Conservation (phyloP, 2,888 invertebrate species). For the Rotaria magnacalcarata region DNA sequence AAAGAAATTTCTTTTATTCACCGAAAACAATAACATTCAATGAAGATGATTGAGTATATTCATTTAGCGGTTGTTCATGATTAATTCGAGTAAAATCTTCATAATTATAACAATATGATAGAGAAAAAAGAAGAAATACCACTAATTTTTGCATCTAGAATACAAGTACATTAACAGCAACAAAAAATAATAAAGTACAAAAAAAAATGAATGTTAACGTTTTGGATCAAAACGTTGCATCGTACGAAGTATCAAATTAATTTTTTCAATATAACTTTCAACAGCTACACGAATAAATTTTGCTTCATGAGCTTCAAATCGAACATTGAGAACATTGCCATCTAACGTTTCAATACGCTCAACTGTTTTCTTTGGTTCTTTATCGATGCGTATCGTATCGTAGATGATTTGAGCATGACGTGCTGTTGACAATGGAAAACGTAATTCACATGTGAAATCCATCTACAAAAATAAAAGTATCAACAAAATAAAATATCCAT, state of each 20-base stretch:
- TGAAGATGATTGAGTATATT: neutral
- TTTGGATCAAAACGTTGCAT: slow-evolving; percentile 33
- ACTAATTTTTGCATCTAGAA: neutral
- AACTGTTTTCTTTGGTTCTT: slow-evolving; percentile 24
- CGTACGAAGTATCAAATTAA: slow-evolving; percentile 15
- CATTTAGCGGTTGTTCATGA: neutral
- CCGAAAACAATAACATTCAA: slow-evolving; percentile 11
- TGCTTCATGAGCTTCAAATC: slow-evolving; percentile 16
- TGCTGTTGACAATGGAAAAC: neutral
- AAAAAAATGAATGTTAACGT: neutral
- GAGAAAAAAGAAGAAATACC: neutral
- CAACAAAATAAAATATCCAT: too few species aligned
- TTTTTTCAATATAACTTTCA: slow-evolving; percentile 31
- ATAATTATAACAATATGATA: neutral
- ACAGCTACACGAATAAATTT: slow-evolving; percentile 32
- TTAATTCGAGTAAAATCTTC: neutral
- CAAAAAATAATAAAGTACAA: neutral
- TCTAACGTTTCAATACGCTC: neutral
- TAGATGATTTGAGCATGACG: slow-evolving; percentile 30
- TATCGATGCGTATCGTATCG: neutral
- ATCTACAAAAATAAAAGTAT: neutral
- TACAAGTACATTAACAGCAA: neutral
- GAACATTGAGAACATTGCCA: neutral
- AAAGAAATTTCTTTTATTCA: neutral
- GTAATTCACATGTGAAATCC: neutral